Base-by-base conservation (phyloP, 2,113 vertebrate genomes). In the Tylochromis polylepis region DNA sequence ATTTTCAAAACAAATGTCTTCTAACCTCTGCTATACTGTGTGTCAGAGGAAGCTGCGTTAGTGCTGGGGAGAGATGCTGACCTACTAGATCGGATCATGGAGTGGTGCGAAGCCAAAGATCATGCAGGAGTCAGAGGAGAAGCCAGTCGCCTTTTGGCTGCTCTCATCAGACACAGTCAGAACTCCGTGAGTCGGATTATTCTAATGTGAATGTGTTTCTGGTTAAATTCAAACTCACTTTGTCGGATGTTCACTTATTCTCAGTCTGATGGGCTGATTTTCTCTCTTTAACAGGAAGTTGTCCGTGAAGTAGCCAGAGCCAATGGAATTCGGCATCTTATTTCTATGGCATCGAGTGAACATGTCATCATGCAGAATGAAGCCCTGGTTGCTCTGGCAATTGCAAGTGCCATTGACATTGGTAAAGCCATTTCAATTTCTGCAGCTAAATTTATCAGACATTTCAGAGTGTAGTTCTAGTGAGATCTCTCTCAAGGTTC, bases 341-440 rank as follows among this genome's bases (percentile, higher is more conserved):
- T 98, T 90, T 96, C 97, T 80, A 98, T 98, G 97, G 96, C 97
- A 90, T 97, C 94, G 53, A 97, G 97, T 1, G 93, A 97, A 79
- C 96, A 98, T 0, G 93, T 96, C 89, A 97, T 97, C 94, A 97
- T 97, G 95, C 98, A 98, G 95, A 98, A 97, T 6, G 97, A 98
- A 90, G 97, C 98, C 72, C 94, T 98, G 87, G 96, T 96, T 20
- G 97, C 97, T 46, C 87, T 98, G 95, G 96, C 97, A 22, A 97
- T 97, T 78, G 97, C 97, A 16, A 97, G 97, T 57, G 94, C 97
- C 43, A 95, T 97, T 2, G 94, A 97, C 85, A 96, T 97, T 56
- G 97, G 97, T 98, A 95, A 83, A 34, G 53, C 53, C 72, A n/a
- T 15, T 43, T 65, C 31, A 77, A 78, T 22, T 79, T 65, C 10